Base-by-base conservation (phyloP, 2,888 invertebrate genomes). In the Troides aeacus region DNA sequence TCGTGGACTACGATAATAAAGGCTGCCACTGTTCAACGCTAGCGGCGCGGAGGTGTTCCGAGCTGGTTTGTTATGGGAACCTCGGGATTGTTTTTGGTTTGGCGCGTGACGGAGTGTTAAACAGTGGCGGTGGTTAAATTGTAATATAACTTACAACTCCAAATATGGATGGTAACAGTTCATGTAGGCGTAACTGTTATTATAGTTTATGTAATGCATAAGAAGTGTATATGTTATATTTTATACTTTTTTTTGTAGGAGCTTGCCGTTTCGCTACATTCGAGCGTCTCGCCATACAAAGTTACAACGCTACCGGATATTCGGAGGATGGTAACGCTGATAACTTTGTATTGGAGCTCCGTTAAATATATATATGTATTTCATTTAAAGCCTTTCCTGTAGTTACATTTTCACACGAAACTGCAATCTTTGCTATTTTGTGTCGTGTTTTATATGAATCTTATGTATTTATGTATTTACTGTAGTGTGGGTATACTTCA, bases 191-290 rank as follows among this genome's bases (percentile, higher is more conserved):
- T 90, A 90, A 90, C 88, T 89, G 90, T 90, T 90, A 86, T 84
- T 84, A 87, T 89, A 91, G 91, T 90, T 90, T 89, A 89, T 90
- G 84, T 91, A 90, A 90, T 84, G 81, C 86, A 82, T 92, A 91
- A 88, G 90, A 90, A 87, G 85, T 89, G 89, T 91, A 89, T 89
- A 83, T 88, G 87, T 87, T 89, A 87, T 89, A 88, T 90, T 89
- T 88, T 89, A 86, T 89, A 84, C 84, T 84, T 88, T 86, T 87
- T 81, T 80, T 74, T 77, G 79, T 81, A 80, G 76, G 70, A 72
- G 75, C 73, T 71, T 42, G 66, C 72, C 68, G 46, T 50, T 66
- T 62, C 57, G 58, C 69, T 46, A 46, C 46, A 62, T 67, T 23
- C 53, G 42, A 66, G 73, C 71, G 57, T 70, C 66, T 66, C 70